Evolutionary conservation across 2,888 invertebrate genomes (phyloP), one percentile per base, ranked within the genome.

Genomic region (Lymantria monacha): DNA sequence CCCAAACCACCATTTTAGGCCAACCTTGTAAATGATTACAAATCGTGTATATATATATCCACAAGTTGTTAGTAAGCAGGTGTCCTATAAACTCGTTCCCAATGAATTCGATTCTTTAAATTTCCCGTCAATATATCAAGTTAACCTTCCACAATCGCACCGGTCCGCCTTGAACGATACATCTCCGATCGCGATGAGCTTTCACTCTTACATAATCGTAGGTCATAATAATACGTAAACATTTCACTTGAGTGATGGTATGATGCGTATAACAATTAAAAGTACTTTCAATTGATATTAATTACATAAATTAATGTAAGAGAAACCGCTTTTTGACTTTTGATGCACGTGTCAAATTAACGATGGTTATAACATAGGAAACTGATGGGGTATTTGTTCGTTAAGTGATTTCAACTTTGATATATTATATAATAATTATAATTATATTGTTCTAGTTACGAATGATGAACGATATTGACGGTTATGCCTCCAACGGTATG

Each of bases 211-310:
- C 44, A 31, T 47, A 53, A 66, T 43, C 22, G 12, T 51, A 57
- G 55, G 57, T 61, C 50, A 45, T 63, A 59, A 62, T 62, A 42
- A 52, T 49, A 42, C 53, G 43, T 59, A 48, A 53, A 48, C 60
- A 56, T 56, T 53, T 55, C 59, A 57, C 49, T 58, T 33, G 11
- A 43, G 13, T 51, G 51, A 53, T 50, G 46, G 30, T 62, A 49
- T 53, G 44, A 58, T 60, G 56, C 61, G 55, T 61, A 12, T 49
- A 65, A 66, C 57, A 66, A 63, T 66, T 66, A 66, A 60, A 52
- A 58, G 49, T 50, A 63, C 60, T 65, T 63, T 63, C 63, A 56
- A 56, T 55, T 53, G 43, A 15, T 45, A 44, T 50, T 56, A 65
- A 45, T 57, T 59, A 57, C 42, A 49, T 55, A 49, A 45, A 52